Evolutionary conservation across 2,113 vertebrate genomes (phyloP).

Genomic region (Neolamprologus ventralis): DNA sequence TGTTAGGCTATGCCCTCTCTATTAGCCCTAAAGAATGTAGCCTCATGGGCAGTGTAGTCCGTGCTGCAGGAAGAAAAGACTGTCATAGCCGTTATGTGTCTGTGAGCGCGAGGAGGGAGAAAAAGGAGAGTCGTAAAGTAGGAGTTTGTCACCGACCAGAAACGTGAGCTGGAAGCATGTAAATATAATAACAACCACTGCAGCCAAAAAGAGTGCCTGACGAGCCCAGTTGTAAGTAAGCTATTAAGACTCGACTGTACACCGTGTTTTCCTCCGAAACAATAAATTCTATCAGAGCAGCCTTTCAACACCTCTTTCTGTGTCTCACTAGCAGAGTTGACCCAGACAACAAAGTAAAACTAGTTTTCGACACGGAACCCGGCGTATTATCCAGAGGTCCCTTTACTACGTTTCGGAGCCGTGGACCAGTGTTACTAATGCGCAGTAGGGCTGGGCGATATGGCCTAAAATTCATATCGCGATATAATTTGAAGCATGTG

Average conservation of each 20-base stretch:
- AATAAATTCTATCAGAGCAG: not conserved
- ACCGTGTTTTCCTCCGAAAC: not conserved
- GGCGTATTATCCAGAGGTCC: not conserved
- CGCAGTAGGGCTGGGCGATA: too few species aligned
- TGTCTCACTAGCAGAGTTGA: fast-evolving
- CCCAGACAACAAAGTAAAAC: not conserved
- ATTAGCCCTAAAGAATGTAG: not conserved
- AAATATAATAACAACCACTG: not conserved
- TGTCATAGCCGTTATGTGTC: not conserved
- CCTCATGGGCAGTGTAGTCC: not conserved
- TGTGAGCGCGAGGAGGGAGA: not conserved
- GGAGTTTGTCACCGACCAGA: not conserved
- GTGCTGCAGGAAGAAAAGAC: not conserved
- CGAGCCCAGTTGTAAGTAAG: not conserved
- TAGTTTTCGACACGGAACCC: fast-evolving
- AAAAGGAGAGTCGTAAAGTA: not conserved
- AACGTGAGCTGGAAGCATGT: fast-evolving
- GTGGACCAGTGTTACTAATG: fast-evolving
- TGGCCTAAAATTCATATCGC: too few species aligned
- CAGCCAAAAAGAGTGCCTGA: not conserved
- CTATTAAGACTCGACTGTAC: not conserved
- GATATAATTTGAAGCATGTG: too few species aligned
- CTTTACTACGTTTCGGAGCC: fast-evolving
- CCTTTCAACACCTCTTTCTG: fast-evolving
- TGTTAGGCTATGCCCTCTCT: not conserved